A percentile compares a stretch with the other conserved stretches of the same genome.
Conservation (phyloP, 2,888 invertebrate genomes). For the Mesorhabditis belari region DNA sequence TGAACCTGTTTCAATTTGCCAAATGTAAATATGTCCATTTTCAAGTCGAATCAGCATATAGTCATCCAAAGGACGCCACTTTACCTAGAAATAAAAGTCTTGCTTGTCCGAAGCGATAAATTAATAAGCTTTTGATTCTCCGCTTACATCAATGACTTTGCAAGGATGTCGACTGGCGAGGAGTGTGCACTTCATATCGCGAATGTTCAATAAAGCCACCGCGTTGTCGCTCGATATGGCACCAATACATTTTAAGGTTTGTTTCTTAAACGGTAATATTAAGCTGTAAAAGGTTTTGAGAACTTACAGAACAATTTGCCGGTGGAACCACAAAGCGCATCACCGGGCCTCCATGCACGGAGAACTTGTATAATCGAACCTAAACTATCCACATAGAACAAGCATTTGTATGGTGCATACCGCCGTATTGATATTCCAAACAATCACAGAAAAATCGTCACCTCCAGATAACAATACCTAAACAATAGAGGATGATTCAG, state of each 20-base stretch:
- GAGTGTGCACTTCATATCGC: constrained; percentile 87
- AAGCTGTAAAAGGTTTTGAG: constrained; percentile 2
- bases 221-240: constrained; percentile 96
- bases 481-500: background rate
- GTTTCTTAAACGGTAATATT: constrained; percentile 16
- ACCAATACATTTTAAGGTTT: constrained; percentile 55
- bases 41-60: constrained; percentile 94
- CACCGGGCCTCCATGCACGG: constrained; percentile 95
- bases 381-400: background rate
- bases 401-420: background rate
- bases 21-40: constrained; percentile 94
- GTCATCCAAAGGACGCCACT: constrained; percentile 74
- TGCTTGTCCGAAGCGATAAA: too few relatives aligned
- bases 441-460: constrained; percentile 82
- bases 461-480: constrained; percentile 78
- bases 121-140: background rate
- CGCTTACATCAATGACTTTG: constrained; percentile 70
- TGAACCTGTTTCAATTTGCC: constrained; percentile 96
- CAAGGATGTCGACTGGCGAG: constrained; percentile 87
- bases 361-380: constrained; percentile 77
- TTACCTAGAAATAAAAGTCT: constrained; percentile 6
- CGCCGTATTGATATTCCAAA: constrained; percentile 50
- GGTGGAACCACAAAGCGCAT: constrained; percentile 89
- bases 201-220: constrained; percentile 81
- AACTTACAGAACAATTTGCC: constrained; percentile 64